Evolutionary conservation across 2,888 invertebrate species (phyloP).

Genomic region (Scaptomyza polygonia): DNA sequence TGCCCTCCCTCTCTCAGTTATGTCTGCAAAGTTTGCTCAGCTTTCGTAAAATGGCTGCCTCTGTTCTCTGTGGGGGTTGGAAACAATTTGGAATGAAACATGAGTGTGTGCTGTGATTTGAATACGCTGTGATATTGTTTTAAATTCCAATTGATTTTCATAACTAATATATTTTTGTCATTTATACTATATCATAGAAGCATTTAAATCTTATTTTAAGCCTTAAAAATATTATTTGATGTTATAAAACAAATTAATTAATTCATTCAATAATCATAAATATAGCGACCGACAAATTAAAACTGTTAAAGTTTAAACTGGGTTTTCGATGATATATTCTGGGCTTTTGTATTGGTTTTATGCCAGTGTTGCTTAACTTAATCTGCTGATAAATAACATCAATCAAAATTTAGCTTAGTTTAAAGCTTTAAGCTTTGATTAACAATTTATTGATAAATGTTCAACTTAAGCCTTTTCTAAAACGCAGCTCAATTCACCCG

Average conservation of each 20-base stretch:
- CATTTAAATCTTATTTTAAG: background rate
- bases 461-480: conserved; percentile 29
- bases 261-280: background rate
- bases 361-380: too few relatives aligned
- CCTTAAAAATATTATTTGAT: background rate
- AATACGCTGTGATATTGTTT: conserved; percentile 19
- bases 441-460: background rate
- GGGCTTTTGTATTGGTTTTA: too few relatives aligned
- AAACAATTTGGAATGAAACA: conserved; percentile 58
- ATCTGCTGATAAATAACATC: too few relatives aligned
- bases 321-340: too few relatives aligned
- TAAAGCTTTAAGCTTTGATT: too few relatives aligned
- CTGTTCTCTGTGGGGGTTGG: conserved; percentile 49
- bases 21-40: conserved; percentile 76
- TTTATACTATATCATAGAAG: background rate
- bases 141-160: conserved; percentile 1
- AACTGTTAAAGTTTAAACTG: too few relatives aligned
- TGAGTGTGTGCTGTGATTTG: conserved; percentile 29
- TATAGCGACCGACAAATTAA: background rate
- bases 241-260: background rate
- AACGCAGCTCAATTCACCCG: conserved; percentile 35
- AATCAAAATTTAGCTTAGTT: too few relatives aligned
- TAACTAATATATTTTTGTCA: background rate
- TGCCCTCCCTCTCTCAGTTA: conserved; percentile 17
- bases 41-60: conserved; percentile 79